phyloP scores from a whole-genome alignment of 2,797 vertebrate species.

The Florisuga fusca region DNA sequence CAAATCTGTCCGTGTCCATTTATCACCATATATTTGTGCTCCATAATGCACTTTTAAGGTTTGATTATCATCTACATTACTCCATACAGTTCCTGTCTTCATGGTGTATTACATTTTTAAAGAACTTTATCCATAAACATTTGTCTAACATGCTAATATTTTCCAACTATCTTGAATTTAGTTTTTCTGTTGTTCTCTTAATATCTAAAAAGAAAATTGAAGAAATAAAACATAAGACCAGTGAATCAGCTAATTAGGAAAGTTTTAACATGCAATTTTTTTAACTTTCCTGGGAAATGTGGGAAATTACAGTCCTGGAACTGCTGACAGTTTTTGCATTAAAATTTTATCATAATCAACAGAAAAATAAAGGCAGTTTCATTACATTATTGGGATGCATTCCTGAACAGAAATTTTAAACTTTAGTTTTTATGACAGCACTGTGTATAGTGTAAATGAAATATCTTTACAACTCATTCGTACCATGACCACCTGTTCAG shows the following conservation, averaged over 20 bases:
- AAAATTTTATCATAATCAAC: not conserved
- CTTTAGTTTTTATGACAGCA: constrained; percentile 2
- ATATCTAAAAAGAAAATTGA: not conserved
- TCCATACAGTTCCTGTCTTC: not conserved
- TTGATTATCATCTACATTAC: not conserved
- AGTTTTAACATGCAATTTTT: not conserved
- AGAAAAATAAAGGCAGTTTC: not conserved
- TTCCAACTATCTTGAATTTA: not conserved
- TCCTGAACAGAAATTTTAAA: not conserved
- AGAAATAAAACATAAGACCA: not conserved
- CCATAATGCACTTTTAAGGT: not conserved
- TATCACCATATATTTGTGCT: not conserved
- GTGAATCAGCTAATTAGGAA: not conserved
- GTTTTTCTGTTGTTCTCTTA: not conserved
- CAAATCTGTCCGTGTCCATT: not conserved
- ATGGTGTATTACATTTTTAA: not conserved
- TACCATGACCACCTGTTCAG: not conserved
- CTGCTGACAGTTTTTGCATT: not conserved
- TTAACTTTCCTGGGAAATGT: not conserved
- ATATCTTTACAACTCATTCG: constrained; percentile 2
- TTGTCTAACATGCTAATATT: not conserved
- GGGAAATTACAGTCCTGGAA: not conserved
- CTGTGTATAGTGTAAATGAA: not conserved
- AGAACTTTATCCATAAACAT: not conserved
- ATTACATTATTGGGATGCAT: not conserved